Conservation (phyloP, 2,797 vertebrate genomes). For the Botia kubotai region DNA sequence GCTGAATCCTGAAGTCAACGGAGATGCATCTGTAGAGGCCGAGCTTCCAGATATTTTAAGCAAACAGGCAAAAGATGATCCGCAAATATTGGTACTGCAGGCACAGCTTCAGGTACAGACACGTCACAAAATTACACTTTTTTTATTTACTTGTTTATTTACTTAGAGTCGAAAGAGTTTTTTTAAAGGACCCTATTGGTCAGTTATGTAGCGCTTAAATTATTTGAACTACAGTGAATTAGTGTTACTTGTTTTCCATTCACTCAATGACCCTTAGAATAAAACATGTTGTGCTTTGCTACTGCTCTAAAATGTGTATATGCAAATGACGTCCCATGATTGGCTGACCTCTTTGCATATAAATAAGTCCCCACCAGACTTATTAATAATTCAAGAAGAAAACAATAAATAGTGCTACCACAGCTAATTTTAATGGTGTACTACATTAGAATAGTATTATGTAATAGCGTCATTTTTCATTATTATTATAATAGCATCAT, state of each 20-base stretch:
- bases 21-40: constrained; percentile 55
- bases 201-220: background rate
- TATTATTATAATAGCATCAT: too few species aligned
- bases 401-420: background rate
- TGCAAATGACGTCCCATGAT: background rate
- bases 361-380: background rate
- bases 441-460: background rate
- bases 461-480: background rate
- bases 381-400: background rate
- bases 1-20: constrained; percentile 65
- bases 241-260: background rate
- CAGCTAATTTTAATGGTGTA: background rate
- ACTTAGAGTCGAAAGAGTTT: background rate
- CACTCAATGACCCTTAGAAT: background rate
- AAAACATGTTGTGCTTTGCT: background rate
- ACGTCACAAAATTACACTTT: background rate
- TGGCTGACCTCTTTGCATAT: background rate
- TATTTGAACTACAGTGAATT: too few species aligned
- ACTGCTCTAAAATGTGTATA: background rate
- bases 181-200: background rate
- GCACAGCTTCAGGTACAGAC: constrained; percentile 84
- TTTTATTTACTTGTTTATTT: too few species aligned
- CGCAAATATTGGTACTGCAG: constrained; percentile 85
- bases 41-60: constrained; percentile 77
- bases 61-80: constrained; percentile 82